Evolutionary conservation across 2,113 vertebrate genomes (phyloP), one percentile per base, ranked within the genome.

Genomic region (Coryphaenoides rupestris): DNA sequence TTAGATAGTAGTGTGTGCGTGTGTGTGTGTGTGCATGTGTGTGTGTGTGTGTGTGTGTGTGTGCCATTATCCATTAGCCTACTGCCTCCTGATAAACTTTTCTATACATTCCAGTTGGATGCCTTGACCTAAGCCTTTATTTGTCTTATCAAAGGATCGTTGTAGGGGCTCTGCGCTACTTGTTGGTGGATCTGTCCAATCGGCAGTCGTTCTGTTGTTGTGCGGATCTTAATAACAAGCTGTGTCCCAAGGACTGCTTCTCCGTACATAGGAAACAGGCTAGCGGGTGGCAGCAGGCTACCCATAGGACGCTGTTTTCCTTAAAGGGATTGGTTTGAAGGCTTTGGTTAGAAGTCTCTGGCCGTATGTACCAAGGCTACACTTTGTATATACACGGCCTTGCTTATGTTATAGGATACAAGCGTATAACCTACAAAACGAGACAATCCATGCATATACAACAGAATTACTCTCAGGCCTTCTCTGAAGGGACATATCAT

Each of bases 31-130:
- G n/a, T n/a, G n/a, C n/a, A n/a, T n/a, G n/a, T n/a, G n/a, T n/a
- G n/a, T n/a, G n/a, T n/a, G n/a, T n/a, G n/a, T n/a, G n/a, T n/a
- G n/a, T n/a, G n/a, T n/a, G n/a, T n/a, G n/a, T n/a, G n/a, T n/a
- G n/a, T n/a, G n/a, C n/a, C n/a, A n/a, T n/a, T n/a, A 40, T 7
- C 33, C 76, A 73, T 78, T 58, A 50, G 66, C 58, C 66, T 69
- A 75, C 72, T 80, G 85, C 86, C 84, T 86, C 78, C 72, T 65
- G 78, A 86, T 64, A 82, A 74, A 75, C 71, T 58, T 88, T 84
- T 81, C 80, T 64, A 79, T 76, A 91, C 89, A 92, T 92, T 91
- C 90, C 90, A 89, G 79, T 74, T 64, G 80, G 84, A 87, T 87
- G 88, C 86, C 85, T 90, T 89, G 74, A 82, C 70, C 83, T 46